Conservation (phyloP, 2,888 invertebrate genomes). For the Yponomeuta cagnagella region DNA sequence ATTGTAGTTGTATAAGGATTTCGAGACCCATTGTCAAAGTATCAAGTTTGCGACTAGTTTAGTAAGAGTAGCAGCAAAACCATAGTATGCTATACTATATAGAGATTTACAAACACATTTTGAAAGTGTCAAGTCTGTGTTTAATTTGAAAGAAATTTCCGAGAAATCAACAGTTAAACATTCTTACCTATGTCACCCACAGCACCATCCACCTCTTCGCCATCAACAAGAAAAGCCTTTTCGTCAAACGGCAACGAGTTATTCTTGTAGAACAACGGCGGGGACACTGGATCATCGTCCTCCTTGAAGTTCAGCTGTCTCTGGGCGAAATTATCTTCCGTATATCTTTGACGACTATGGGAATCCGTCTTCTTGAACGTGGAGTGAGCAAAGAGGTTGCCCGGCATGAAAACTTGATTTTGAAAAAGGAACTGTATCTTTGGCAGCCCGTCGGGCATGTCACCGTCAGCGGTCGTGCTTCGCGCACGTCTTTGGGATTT, state of each 20-base stretch:
- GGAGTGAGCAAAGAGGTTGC: slow-evolving; percentile 41
- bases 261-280: slow-evolving; percentile 54
- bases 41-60: too few relatives aligned
- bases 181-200: slow-evolving; percentile 26
- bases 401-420: slow-evolving; percentile 70
- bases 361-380: slow-evolving; percentile 39
- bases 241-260: slow-evolving; percentile 53
- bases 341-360: slow-evolving; percentile 33
- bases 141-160: too few relatives aligned
- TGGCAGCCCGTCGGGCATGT: slow-evolving; percentile 42
- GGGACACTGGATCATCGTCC: slow-evolving; percentile 39
- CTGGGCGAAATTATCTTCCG: slow-evolving; percentile 31
- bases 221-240: slow-evolving; percentile 38
- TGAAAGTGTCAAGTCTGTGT: too few relatives aligned
- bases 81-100: too few relatives aligned
- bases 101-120: too few relatives aligned
- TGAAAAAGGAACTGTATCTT: slow-evolving; percentile 69
- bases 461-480: slow-evolving; percentile 44
- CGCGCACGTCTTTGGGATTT: slow-evolving; percentile 42
- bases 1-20: too few relatives aligned
- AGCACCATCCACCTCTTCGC: slow-evolving; percentile 46
- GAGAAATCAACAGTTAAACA: neutral
- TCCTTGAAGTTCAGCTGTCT: slow-evolving; percentile 58
- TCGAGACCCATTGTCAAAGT: too few relatives aligned
- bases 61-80: too few relatives aligned